A percentile compares a stretch with the other conserved stretches of the same genome.
phyloP scores from a whole-genome alignment of 1,140 invertebrate species.

The Micrasema minimum region DNA sequence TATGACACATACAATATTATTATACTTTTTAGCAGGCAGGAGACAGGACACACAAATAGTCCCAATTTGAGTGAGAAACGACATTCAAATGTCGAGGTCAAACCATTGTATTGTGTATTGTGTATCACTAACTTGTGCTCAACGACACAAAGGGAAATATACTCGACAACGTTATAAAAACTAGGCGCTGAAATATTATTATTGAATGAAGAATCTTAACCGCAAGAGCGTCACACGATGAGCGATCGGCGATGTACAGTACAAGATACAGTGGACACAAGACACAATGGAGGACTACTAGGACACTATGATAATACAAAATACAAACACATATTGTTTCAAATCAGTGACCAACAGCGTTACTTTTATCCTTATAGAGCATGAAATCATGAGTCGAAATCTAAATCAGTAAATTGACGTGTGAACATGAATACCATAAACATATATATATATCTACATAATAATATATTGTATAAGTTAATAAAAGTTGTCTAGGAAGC shows the following conservation, averaged over 20 bases:
- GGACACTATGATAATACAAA: too few relatives aligned
- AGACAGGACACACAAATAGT: constrained; percentile 23
- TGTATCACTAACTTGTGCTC: not conserved
- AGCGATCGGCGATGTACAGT: not conserved
- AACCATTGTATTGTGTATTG: not conserved
- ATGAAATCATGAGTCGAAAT: too few relatives aligned
- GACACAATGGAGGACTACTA: not conserved
- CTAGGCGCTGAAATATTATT: not conserved
- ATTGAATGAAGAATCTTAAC: not conserved
- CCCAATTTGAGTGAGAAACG: constrained; percentile 13
- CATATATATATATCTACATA: too few relatives aligned
- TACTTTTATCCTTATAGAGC: too few relatives aligned
- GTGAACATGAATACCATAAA: too few relatives aligned
- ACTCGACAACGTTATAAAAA: constrained; percentile 1
- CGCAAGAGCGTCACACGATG: constrained; percentile 18
- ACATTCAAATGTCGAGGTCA: constrained; percentile 32
- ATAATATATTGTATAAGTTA: too few relatives aligned
- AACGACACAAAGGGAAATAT: not conserved
- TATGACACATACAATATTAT: not conserved
- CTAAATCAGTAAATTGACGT: too few relatives aligned
- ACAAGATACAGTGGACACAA: not conserved
- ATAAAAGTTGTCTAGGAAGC: too few relatives aligned
- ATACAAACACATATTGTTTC: too few relatives aligned
- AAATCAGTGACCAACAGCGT: too few relatives aligned
- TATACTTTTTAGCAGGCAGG: constrained; percentile 22